phyloP scores from a whole-genome alignment of 2,113 vertebrate species.

The Columba livia region DNA sequence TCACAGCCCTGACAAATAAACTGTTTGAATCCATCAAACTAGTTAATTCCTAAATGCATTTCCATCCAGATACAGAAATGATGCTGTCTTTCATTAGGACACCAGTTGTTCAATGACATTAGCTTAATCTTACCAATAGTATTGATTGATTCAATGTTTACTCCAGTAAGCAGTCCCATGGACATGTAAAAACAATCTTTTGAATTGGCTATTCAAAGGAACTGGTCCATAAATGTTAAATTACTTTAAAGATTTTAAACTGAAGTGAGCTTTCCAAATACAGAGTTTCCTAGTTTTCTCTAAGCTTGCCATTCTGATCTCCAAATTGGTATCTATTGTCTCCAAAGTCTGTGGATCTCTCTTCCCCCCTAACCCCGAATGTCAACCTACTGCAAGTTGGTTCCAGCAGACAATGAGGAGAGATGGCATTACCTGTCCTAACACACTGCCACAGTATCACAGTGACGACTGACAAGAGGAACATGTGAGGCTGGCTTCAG shows the following conservation, averaged over 20 bases:
- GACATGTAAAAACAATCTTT: neutral
- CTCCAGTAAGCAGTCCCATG: neutral
- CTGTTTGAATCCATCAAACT: neutral
- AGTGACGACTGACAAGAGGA: neutral
- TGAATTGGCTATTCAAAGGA: neutral
- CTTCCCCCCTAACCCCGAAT: neutral
- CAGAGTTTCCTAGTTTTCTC: neutral
- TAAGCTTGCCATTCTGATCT: neutral
- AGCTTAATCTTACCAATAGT: constrained; percentile 2
- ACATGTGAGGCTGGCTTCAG: neutral
- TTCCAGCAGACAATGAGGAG: neutral
- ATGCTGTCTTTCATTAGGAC: neutral
- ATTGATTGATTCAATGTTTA: constrained; percentile 1
- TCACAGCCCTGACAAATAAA: neutral
- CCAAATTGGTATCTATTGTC: neutral
- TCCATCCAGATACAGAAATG: neutral
- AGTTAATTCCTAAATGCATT: neutral
- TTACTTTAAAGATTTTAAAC: neutral
- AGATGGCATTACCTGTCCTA: neutral
- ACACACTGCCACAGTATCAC: neutral
- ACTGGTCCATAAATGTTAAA: neutral
- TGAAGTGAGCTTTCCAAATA: neutral
- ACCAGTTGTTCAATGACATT: neutral
- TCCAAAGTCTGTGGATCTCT: neutral
- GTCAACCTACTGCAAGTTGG: neutral